Evolutionary conservation across 2,888 invertebrate genomes (phyloP), one percentile per base, ranked within the genome.

Genomic region (Tetropium fuscum): DNA sequence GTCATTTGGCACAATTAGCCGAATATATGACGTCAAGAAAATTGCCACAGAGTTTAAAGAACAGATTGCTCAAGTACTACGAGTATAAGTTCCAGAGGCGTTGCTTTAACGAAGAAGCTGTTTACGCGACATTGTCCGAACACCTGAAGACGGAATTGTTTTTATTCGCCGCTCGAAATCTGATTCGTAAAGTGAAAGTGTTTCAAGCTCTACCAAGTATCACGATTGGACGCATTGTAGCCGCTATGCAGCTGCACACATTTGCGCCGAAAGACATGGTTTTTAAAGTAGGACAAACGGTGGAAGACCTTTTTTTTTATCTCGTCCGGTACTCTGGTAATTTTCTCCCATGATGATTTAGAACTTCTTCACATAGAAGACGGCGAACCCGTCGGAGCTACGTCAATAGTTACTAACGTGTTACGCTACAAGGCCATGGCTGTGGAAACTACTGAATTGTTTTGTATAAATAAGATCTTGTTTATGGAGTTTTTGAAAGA

Each of bases 291-390:
- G 30, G 54, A 3, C 8, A 32, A n/a, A 64, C 57, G 61, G 45
- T 40, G 51, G 44, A 7, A 53, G 53, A 10, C n/a, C n/a, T n/a
- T n/a, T n/a, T n/a, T n/a, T n/a, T n/a, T n/a, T n/a, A n/a, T n/a
- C n/a, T n/a, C n/a, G n/a, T n/a, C n/a, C n/a, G n/a, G n/a, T n/a
- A n/a, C n/a, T n/a, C n/a, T n/a, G n/a, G n/a, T n/a, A n/a, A n/a
- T n/a, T n/a, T n/a, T n/a, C n/a, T n/a, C n/a, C n/a, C n/a, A n/a
- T n/a, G n/a, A n/a, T n/a, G 83, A 82, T 3, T 82, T 83, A 49
- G 88, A 88, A 82, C 84, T 81, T 19, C 75, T 74, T 18, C 83
- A 84, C 65, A 69, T 86, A 5, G 82, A 85, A 64, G 87, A 87
- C 60, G 87, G 87, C 0, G 85, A 80, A 18, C 73, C 79, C 58